Evolutionary conservation across 2,113 vertebrate genomes (phyloP).

Genomic region (Rhegmatorhina hoffmannsi): DNA sequence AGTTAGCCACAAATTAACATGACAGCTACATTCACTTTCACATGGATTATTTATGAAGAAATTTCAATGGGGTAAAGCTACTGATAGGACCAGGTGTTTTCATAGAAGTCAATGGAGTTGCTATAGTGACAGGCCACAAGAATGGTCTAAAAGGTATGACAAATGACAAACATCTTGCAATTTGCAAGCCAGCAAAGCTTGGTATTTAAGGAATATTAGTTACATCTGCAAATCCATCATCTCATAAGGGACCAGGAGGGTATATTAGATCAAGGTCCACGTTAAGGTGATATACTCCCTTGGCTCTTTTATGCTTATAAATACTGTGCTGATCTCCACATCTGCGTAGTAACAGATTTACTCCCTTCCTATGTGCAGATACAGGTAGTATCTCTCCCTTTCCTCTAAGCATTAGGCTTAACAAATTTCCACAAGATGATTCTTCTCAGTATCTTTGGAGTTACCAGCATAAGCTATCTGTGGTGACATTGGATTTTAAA

Average conservation of each 20-base stretch:
- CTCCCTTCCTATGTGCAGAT: neutral
- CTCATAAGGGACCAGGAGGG: neutral
- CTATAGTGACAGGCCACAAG: constrained; percentile 60
- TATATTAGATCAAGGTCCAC: neutral
- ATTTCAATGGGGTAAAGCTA: constrained; percentile 40
- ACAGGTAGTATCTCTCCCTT: neutral
- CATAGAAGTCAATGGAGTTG: constrained; percentile 42
- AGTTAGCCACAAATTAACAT: constrained; percentile 68
- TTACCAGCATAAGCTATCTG: neutral
- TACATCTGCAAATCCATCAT: constrained; percentile 21
- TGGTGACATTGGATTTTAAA: constrained; percentile 5
- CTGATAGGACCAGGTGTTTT: constrained; percentile 44
- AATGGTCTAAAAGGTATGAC: constrained; percentile 49
- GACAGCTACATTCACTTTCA: constrained; percentile 62
- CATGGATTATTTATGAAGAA: constrained; percentile 69
- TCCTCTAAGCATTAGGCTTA: neutral
- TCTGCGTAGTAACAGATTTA: neutral
- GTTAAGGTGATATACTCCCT: neutral
- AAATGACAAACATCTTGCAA: constrained; percentile 32
- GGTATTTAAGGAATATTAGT: constrained; percentile 43
- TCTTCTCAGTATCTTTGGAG: neutral
- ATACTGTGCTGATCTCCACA: neutral
- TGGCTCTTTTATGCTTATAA: neutral
- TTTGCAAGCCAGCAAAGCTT: constrained; percentile 15
- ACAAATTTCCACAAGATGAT: neutral